Base-by-base conservation (phyloP, 2,797 vertebrate genomes). In the Bovichtus diacanthus region DNA sequence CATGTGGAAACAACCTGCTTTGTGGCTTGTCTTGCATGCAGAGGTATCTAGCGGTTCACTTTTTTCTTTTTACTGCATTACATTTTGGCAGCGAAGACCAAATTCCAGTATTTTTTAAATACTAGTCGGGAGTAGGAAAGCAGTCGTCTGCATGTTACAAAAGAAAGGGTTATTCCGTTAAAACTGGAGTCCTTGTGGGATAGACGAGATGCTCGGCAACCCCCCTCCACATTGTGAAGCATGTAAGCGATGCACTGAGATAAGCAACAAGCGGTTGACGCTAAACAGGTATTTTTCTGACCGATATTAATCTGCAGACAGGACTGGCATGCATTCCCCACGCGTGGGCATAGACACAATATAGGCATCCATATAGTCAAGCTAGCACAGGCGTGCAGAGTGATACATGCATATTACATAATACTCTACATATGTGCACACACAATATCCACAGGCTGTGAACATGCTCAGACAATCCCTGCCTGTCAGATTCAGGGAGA, bases 381-480 rank as follows among this genome's bases (percentile, higher is more conserved):
- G 43, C 44, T n/a, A 16, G 27, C 27, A 66, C 49, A 49, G 3
- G 3, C 16, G n/a, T 67, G 50, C 60, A 61, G 54, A 31, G 16
- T 27, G 38, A 59, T 6, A 27, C 18, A 41, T n/a, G 9, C 2
- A 60, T n/a, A 34, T 59, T 19, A 11, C 25, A 46, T 10, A 34
- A 50, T 5, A 27, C 15, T 3, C 9, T 9, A 23, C 53, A 70
- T 39, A 16, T 7, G 15, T 41, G 16, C 10, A 11, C 47, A 27
- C 25, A 44, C 11, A 16, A 60, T 38, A 38, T 61, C 43, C 43
- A 56, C 53, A 72, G 51, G 66, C 65, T 34, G 43, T 21, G 62
- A 76, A 76, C 81, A 60, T 78, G 81, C 71, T 63, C 60, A 83
- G 70, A 47, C 84, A 71, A 27, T 34, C 49, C 2, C 56, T 39